These are phyloP conservation scores for Phenganax stokvisi DNA, from an alignment of 92 coral and sea anemone species.

Conservation along the genomic window DNA sequence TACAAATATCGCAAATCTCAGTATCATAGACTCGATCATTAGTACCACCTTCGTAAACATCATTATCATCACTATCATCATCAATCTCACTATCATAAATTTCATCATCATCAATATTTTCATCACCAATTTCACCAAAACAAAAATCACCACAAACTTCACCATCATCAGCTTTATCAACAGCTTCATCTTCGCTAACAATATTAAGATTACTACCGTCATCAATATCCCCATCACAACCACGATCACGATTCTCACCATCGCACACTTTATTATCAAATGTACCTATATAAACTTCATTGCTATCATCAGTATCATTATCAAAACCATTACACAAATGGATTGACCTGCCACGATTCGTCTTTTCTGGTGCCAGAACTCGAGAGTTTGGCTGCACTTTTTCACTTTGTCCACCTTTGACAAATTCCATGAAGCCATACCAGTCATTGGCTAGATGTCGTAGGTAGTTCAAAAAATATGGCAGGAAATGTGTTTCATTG, in stretches of 20 bases:
- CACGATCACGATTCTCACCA: conserved; percentile 5
- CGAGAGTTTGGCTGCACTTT: background rate
- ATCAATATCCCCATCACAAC: conserved; percentile 29
- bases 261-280: background rate
- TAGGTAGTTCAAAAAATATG: conserved; percentile 61
- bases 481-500: conserved; percentile 86
- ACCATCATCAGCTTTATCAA: conserved; percentile 3
- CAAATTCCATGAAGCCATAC: conserved; percentile 46
- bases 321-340: background rate
- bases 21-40: background rate
- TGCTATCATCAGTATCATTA: background rate
- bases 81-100: conserved; percentile 3
- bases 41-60: background rate
- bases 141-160: background rate
- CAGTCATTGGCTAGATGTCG: conserved; percentile 59
- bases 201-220: conserved; percentile 1
- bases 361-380: background rate
- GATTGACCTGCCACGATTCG: background rate
- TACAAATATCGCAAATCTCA: background rate
- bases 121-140: background rate
- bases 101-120: background rate
- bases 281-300: background rate
- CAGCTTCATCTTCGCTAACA: conserved; percentile 9
- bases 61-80: conserved; percentile 1
- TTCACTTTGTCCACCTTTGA: background rate